Conservation (phyloP, 2,113 vertebrate genomes). For the Zapus hudsonius region DNA sequence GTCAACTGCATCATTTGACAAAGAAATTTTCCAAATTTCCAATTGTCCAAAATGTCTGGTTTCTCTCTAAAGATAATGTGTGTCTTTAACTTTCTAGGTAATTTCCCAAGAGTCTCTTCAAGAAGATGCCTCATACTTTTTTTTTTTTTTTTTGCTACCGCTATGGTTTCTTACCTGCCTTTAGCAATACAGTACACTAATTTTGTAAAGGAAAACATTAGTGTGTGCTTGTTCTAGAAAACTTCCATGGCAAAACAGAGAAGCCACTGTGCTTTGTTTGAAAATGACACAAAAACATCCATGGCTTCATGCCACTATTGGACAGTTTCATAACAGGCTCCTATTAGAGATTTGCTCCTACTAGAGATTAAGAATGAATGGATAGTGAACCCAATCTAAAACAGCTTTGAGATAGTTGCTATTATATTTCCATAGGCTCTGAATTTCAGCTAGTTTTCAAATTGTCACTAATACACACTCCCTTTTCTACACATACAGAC, state of each 20-base stretch:
- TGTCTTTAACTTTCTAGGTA: constrained; percentile 2
- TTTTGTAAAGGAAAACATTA: constrained; percentile 52
- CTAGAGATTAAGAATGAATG: not conserved
- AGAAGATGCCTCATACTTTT: constrained; percentile 37
- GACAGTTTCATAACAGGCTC: constrained; percentile 56
- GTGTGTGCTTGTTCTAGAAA: constrained; percentile 31
- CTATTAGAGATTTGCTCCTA: not conserved
- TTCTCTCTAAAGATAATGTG: constrained; percentile 33
- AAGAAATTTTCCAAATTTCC: too few species aligned
- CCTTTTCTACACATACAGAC: not conserved
- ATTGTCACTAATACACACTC: not conserved
- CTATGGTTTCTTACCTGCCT: not conserved
- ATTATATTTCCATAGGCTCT: not conserved
- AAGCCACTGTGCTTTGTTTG: constrained; percentile 76
- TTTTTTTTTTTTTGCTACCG: constrained; percentile 32
- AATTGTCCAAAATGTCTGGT: constrained; percentile 24
- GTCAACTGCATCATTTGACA: constrained; percentile 3
- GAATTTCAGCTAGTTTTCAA: not conserved
- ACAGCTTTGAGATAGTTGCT: not conserved
- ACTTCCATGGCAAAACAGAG: constrained; percentile 60
- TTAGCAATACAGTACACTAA: constrained; percentile 4
- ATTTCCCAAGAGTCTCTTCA: constrained; percentile 56
- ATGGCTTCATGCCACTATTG: constrained; percentile 62
- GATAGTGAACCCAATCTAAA: not conserved
- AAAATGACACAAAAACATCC: constrained; percentile 69